Evolutionary conservation across 2,797 vertebrate species (phyloP), one percentile per base, ranked within the genome.

Genomic region (Centropyge bicolor): DNA sequence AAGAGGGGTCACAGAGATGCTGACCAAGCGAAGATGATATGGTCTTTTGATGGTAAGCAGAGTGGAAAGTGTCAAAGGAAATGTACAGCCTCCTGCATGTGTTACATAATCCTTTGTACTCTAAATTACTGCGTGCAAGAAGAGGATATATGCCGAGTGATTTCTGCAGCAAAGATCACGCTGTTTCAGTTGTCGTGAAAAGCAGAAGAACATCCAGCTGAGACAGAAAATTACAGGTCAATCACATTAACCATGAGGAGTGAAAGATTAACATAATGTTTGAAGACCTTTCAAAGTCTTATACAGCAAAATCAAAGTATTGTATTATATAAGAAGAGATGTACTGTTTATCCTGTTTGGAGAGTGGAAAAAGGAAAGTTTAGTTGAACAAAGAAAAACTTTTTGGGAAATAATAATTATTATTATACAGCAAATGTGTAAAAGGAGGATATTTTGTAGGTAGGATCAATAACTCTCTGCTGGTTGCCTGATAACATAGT

Each of bases 1-100:
- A 65, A 54, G 40, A 1, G 56, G 24, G 74, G 65, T 80, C 68
- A 73, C 16, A 16, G 38, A 78, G 45, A 75, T 64, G 87, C 78
- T 88, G 85, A 84, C 55, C 27, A 24, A 70, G 61, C 71, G 62
- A 80, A 91, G 54, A 78, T 48, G 74, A 82, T 85, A 75, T 48
- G 22, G n/a, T 49, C 14, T 75, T 56, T 70, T 48, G 74, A 84
- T 74, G 66, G 48, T 69, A 85, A 86, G 71, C 54, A 19, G 49
- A 74, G 8, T 40, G 45, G 22, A 62, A 75, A 62, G 45, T 63
- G 51, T 75, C 35, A 41, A 56, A 82, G 49, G 57, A 63, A 80
- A 84, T 60, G 41, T 43, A 46, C 75, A 48, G 43, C 51, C 22
- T 63, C 48, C 40, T 83, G 69, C 51, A 62, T 70, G 31, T 59